phyloP scores from a whole-genome alignment of 2,797 vertebrate genomes.

The Cephalopachus bancanus region DNA sequence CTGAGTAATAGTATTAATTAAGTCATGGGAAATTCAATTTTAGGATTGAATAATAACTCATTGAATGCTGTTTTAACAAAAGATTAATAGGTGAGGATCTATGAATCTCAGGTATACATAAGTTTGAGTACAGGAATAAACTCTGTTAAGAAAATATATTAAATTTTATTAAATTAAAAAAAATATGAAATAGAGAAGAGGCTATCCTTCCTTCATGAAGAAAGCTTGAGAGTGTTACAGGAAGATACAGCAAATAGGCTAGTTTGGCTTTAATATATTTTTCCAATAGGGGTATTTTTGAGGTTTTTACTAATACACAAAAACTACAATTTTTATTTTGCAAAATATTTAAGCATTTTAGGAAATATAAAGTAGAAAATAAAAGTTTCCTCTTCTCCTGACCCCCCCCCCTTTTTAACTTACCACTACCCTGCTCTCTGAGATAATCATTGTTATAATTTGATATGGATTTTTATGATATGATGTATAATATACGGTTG shows the following conservation, averaged over 20 bases:
- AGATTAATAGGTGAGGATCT: not conserved
- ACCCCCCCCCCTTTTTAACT: not conserved
- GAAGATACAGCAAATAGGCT: not conserved
- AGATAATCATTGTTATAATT: not conserved
- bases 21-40: conserved; percentile 47
- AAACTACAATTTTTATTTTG: too few relatives aligned
- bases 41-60: conserved; percentile 56
- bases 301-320: too few relatives aligned
- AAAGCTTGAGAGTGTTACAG: not conserved
- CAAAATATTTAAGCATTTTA: conserved; percentile 27
- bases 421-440: not conserved
- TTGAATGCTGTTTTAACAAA: not conserved
- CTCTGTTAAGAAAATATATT: not conserved
- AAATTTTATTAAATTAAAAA: too few relatives aligned
- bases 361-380: not conserved
- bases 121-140: not conserved
- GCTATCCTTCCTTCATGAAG: not conserved
- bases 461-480: not conserved
- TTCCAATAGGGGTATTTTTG: not conserved
- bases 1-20: conserved; percentile 75
- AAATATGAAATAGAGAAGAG: not conserved
- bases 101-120: not conserved
- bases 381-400: not conserved
- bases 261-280: not conserved
- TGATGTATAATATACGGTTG: not conserved